Percentiles rank a stretch among this genome's conserved stretches.
Evolutionary conservation across 2,113 vertebrate genomes (phyloP).

Genomic region (Crotalus horridus): DNA sequence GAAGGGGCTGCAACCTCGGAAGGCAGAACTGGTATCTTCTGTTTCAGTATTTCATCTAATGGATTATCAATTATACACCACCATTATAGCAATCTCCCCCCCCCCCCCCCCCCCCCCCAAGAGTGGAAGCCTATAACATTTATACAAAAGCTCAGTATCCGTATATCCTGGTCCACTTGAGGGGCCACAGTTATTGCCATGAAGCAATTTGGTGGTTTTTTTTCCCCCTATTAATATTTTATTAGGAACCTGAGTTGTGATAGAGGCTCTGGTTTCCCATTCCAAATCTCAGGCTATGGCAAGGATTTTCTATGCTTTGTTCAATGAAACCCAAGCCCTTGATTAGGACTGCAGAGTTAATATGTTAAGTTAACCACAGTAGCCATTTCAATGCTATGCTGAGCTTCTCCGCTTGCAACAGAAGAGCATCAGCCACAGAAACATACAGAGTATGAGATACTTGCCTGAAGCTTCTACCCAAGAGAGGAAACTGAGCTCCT

Average conservation of each 20-base stretch:
- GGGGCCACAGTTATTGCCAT: neutral
- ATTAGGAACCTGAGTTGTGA: neutral
- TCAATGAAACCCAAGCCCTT: conserved; percentile 3
- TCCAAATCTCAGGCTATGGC: neutral
- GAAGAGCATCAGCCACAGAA: neutral
- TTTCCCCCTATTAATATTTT: conserved; percentile 20
- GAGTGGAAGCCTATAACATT: neutral
- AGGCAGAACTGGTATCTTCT: neutral
- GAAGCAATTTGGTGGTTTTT: neutral
- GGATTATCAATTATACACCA: neutral
- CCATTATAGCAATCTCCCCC: neutral
- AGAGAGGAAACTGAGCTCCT: neutral
- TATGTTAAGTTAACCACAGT: neutral
- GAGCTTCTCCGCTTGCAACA: neutral
- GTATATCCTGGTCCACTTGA: neutral
- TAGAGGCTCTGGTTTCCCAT: conserved; percentile 1
- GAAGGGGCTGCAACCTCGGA: neutral
- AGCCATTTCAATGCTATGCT: neutral
- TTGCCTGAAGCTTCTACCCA: neutral
- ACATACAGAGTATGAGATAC: neutral
- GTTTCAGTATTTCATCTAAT: neutral
- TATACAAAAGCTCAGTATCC: neutral
- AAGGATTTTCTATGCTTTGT: conserved; percentile 16
- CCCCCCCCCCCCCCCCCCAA: fast-evolving
- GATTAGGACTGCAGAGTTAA: conserved; percentile 7